Conservation (phyloP, 1,140 invertebrate species). For the Temnothorax curvispinosus region DNA sequence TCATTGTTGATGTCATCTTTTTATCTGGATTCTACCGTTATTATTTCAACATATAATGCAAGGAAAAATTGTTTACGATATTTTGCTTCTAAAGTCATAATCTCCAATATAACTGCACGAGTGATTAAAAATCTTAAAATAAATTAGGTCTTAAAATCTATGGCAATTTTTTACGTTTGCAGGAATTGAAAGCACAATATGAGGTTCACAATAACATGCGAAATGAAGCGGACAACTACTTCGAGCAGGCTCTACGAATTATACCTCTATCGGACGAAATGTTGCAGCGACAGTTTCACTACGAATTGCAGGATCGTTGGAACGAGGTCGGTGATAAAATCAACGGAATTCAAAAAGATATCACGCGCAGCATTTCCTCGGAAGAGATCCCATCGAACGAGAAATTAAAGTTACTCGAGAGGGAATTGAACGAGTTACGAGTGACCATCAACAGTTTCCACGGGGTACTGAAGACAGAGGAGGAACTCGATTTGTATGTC, state of each 20-base stretch:
- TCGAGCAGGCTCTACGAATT: conserved; percentile 92
- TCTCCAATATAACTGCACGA: neutral
- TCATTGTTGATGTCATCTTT: neutral
- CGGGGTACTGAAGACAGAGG: conserved; percentile 92
- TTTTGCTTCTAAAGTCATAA: neutral
- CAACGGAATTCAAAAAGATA: conserved; percentile 88
- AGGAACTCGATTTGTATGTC: conserved; percentile 92
- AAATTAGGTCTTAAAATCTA: neutral
- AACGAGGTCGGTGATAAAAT: conserved; percentile 88
- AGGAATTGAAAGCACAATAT: conserved; percentile 94
- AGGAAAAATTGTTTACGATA: neutral
- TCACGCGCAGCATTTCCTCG: conserved; percentile 89
- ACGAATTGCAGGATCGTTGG: conserved; percentile 92
- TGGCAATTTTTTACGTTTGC: conserved; percentile 49
- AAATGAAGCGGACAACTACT: conserved; percentile 89
- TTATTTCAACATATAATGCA: neutral
- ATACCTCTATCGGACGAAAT: conserved; percentile 93
- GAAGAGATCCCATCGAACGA: conserved; percentile 90
- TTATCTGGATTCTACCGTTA: neutral
- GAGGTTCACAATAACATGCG: conserved; percentile 93
- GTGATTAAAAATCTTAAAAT: neutral
- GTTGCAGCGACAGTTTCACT: conserved; percentile 91
- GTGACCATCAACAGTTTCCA: conserved; percentile 89
- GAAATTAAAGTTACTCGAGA: conserved; percentile 90
- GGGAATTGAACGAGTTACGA: conserved; percentile 90